Percentiles rank a stretch among this genome's conserved stretches.
These are phyloP conservation scores for Vombatus ursinus DNA, from an alignment of 2,113 vertebrate genomes.

Conservation along the genomic window DNA sequence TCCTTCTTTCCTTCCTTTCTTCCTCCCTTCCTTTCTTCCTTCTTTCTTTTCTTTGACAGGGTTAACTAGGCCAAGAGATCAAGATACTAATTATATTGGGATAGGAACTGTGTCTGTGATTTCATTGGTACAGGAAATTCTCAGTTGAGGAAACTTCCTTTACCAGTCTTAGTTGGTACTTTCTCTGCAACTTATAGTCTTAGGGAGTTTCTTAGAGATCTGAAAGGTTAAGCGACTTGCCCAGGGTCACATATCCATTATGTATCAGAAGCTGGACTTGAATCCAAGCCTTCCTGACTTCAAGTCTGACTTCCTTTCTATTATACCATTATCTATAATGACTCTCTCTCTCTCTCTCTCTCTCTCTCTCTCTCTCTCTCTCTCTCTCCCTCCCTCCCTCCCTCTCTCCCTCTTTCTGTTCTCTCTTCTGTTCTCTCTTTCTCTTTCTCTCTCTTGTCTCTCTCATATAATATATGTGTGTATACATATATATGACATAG, in stretches of 20 bases:
- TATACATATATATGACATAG: not conserved
- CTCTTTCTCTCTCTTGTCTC: too few species aligned
- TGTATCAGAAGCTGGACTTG: not conserved
- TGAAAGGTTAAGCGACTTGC: not conserved
- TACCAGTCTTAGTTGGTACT: not conserved
- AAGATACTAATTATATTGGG: not conserved
- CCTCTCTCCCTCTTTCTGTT: too few species aligned
- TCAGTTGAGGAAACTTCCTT: not conserved
- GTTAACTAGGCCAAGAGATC: not conserved
- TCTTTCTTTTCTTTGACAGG: too few species aligned
- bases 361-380: too few species aligned
- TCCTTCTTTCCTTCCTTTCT: too few species aligned
- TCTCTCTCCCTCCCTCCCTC: too few species aligned
- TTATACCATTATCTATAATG: not conserved
- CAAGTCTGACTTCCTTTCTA: not conserved
- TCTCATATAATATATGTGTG: not conserved
- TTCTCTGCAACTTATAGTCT: not conserved
- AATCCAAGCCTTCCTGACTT: not conserved
- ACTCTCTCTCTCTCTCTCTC: too few species aligned
- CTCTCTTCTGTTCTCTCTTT: too few species aligned
- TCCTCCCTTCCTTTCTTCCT: too few species aligned
- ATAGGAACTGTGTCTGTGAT: not conserved
- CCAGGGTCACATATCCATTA: not conserved
- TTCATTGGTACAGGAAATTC: not conserved
- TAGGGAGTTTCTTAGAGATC: not conserved